A percentile compares a stretch with the other conserved stretches of the same genome.
These are phyloP conservation scores for Anas acuta DNA, from an alignment of 2,797 vertebrate genomes.

Conservation along the genomic window DNA sequence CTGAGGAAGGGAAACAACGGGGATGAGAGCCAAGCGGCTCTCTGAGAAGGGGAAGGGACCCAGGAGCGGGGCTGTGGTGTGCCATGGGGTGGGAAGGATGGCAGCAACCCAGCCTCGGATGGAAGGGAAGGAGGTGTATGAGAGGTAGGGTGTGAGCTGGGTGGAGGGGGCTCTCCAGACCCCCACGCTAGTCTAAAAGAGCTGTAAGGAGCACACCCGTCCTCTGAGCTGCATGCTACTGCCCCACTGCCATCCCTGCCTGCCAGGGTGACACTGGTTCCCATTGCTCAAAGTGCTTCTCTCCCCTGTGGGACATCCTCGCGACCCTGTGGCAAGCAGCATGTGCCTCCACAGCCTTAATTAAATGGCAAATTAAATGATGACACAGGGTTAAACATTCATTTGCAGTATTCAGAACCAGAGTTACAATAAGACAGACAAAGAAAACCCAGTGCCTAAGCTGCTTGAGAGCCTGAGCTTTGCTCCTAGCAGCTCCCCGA, in stretches of 20 bases:
- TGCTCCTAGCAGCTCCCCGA: neutral
- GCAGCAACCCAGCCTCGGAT: neutral
- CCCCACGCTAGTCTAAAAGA: neutral
- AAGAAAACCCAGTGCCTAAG: conserved; percentile 2
- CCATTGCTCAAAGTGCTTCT: neutral
- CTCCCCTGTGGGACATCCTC: neutral
- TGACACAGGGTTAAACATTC: neutral
- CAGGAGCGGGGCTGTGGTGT: neutral
- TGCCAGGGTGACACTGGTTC: neutral
- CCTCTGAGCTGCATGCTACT: neutral
- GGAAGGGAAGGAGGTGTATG: neutral
- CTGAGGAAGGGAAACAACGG: conserved; percentile 52
- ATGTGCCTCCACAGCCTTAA: neutral
- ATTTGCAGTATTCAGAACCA: neutral
- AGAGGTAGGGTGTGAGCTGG: neutral
- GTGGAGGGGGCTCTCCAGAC: neutral
- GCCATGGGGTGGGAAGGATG: neutral
- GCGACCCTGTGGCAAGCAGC: fast-evolving
- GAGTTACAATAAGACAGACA: conserved; percentile 14
- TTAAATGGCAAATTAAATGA: neutral
- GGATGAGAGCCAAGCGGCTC: conserved; percentile 53
- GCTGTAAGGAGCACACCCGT: neutral
- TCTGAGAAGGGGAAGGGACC: conserved; percentile 20
- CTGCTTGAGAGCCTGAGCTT: neutral
- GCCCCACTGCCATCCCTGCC: neutral